Conservation (phyloP, 2,888 invertebrate species). For the Melipona bicolor region DNA sequence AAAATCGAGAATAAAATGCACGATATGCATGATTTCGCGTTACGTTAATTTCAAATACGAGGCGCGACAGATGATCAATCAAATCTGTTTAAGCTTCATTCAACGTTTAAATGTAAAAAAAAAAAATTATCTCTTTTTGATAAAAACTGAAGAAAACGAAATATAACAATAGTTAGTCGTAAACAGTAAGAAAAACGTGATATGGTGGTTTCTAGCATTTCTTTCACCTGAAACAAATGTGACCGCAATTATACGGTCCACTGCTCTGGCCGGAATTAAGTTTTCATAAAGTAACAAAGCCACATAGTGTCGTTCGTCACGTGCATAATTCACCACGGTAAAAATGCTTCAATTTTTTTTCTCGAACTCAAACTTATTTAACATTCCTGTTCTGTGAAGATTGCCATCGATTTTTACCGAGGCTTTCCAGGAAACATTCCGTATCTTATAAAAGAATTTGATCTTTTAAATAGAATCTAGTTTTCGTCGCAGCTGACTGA, state of each 20-base stretch:
- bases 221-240: background rate
- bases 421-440: too few species aligned
- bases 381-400: background rate
- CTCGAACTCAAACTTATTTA: background rate
- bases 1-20: background rate
- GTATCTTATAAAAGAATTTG: too few species aligned
- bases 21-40: background rate
- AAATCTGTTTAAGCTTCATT: background rate
- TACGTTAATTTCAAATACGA: background rate
- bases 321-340: background rate
- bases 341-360: slow-evolving; percentile 4
- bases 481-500: too few species aligned
- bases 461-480: too few species aligned
- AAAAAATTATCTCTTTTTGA: background rate
- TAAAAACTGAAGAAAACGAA: background rate
- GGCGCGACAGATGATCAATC: too few species aligned
- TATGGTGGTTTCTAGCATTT: background rate
- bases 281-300: slow-evolving; percentile 19
- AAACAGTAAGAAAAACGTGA: background rate
- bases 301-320: background rate
- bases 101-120: background rate
- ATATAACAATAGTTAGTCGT: background rate
- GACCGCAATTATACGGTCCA: background rate
- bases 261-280: background rate
- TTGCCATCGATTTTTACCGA: too few species aligned